phyloP scores from a whole-genome alignment of 2,797 vertebrate species.

The Sebastes alutus region DNA sequence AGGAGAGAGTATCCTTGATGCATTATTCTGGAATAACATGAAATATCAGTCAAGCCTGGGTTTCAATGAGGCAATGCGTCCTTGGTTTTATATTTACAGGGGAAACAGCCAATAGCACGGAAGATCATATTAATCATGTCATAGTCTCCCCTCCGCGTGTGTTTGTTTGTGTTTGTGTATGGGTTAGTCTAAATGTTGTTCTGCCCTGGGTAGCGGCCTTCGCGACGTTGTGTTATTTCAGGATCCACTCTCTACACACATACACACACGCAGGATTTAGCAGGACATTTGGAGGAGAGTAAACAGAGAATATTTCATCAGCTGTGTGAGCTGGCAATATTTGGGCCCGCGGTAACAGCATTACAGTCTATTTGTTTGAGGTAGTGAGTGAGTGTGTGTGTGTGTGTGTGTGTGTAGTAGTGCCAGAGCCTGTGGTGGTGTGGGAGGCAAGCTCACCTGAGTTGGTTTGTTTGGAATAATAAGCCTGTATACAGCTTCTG shows the following conservation, averaged over 20 bases:
- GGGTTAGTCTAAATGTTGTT: slow-evolving; percentile 49
- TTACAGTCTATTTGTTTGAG: slow-evolving; percentile 72
- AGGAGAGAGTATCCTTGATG: slow-evolving; percentile 38
- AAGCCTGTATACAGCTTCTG: slow-evolving; percentile 23
- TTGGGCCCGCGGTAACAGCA: slow-evolving; percentile 67
- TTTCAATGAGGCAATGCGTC: slow-evolving; percentile 38
- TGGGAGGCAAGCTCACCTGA: slow-evolving; percentile 58
- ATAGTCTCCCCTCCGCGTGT: slow-evolving; percentile 1
- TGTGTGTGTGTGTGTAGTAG: slow-evolving; percentile 8
- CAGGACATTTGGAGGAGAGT: slow-evolving; percentile 77
- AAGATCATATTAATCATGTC: slow-evolving; percentile 54
- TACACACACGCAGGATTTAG: slow-evolving; percentile 57
- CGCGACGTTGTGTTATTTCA: slow-evolving; percentile 52
- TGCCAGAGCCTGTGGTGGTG: slow-evolving; percentile 43
- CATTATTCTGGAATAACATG: slow-evolving; percentile 49
- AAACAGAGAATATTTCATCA: slow-evolving; percentile 82
- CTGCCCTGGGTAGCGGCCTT: slow-evolving; percentile 49
- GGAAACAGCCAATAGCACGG: slow-evolving; percentile 37
- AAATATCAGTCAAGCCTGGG: slow-evolving; percentile 38
- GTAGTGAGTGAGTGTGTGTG: slow-evolving; percentile 22
- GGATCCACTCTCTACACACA: slow-evolving; percentile 40
- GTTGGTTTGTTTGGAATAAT: slow-evolving; percentile 65
- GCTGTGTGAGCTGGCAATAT: slow-evolving; percentile 78
- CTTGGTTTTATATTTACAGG: slow-evolving; percentile 59
- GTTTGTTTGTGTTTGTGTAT: slow-evolving; percentile 44